Percentiles rank a stretch among this genome's conserved stretches.
Conservation (phyloP, 2,888 invertebrate genomes). For the Patella ulyssiponensis region DNA sequence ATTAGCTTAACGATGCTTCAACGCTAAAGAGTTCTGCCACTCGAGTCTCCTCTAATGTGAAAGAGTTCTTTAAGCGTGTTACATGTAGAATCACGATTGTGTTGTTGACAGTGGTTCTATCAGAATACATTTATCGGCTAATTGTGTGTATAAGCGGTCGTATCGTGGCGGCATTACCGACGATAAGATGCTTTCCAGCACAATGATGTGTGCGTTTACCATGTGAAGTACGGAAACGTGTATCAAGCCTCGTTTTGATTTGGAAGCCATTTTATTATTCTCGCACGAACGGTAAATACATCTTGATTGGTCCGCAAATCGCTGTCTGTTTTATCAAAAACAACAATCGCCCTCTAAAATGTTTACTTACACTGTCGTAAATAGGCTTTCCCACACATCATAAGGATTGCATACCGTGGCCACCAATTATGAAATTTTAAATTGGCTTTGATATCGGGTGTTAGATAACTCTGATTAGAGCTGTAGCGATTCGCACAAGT, state of each 20-base stretch:
- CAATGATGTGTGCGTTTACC: slow-evolving; percentile 6
- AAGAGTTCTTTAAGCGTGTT: slow-evolving; percentile 6
- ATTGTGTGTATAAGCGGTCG: slow-evolving; percentile 8
- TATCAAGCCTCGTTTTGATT: not conserved
- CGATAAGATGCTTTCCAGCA: not conserved
- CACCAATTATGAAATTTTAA: no score
- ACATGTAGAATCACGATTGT: not conserved
- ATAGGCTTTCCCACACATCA: no score
- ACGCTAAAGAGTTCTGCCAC: slow-evolving; percentile 9
- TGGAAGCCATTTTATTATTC: not conserved
- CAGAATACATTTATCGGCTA: not conserved
- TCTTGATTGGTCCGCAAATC: not conserved
- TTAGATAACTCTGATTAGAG: no score
- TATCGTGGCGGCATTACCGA: not conserved
- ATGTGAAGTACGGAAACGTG: slow-evolving; percentile 3
- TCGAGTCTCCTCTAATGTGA: not conserved
- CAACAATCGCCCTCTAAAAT: no score
- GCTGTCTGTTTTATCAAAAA: no score
- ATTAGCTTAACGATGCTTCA: slow-evolving; percentile 8
- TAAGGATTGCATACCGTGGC: no score
- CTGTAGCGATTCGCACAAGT: no score
- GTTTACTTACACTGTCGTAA: no score
- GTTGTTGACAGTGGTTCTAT: not conserved
- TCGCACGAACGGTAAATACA: slow-evolving; percentile 2
- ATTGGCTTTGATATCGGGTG: no score